Evolutionary conservation across 1,140 invertebrate species (phyloP), one percentile per base, ranked within the genome.

Genomic region (Lasioglossum albipes): DNA sequence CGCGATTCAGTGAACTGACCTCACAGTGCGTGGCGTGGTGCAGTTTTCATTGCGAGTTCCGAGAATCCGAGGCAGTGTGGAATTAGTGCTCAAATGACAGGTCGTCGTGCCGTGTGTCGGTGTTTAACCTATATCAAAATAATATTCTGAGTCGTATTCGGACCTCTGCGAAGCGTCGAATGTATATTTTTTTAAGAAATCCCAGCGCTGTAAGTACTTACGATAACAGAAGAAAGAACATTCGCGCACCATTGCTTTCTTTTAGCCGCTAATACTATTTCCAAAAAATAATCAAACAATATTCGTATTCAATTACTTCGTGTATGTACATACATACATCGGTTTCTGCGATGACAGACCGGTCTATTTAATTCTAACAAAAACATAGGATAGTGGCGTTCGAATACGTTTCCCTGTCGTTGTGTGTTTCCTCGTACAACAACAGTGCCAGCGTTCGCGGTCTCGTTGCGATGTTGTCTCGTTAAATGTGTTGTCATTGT

Each of bases 1-100:
- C 62, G 41, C 64, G 82, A 49, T 84, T 86, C 71, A 74, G 64
- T 54, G 81, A 84, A 82, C 81, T 80, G 75, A 81, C 79, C 76
- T 64, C 77, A n/a, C 57, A 84, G 79, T 86, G 16, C 41, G 76
- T 75, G 64, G 16, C 41, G 76, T 75, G 64, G 59, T 67, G 66
- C 75, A 65, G 20, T 74, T 69, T 75, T 41, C 61, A 80, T 70
- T 36, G 75, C 10, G 36, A 36, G 13, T 49, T 49, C 10, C 36
- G 52, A 18, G 18, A 20, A n/a, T 54, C 61, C 16, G 65, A 81
- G 20, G 75, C n/a, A 52, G 73, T 73, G 61, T 41, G 22, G 31
- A 71, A 31, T 68, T 75, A 59, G 61, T 81, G 62, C 2, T 85
- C 45, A 42, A 61, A 79, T 85, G 83, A 79, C 70, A 64, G 71